phyloP scores from a whole-genome alignment of 2,113 vertebrate genomes.

The Ellobius talpinus region DNA sequence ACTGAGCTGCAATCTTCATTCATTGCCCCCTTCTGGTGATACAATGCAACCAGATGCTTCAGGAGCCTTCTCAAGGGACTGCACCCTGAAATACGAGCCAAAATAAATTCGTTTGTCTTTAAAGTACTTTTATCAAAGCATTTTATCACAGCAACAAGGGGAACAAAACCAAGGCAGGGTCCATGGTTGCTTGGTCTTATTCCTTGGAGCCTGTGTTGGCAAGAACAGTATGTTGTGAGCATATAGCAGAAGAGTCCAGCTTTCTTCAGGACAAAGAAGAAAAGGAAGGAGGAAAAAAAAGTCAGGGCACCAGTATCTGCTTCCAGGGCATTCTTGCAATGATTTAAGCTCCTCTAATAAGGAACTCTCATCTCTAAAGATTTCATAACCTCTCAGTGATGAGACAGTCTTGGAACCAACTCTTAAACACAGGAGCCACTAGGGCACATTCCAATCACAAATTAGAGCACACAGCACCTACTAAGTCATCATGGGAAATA shows the following conservation, averaged over 20 bases:
- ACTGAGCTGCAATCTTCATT: too few species aligned
- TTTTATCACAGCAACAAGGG: neutral
- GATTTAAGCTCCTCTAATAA: neutral
- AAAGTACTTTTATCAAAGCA: neutral
- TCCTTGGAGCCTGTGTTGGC: neutral
- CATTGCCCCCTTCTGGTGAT: neutral
- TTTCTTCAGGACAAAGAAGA: rapidly evolving
- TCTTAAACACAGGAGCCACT: neutral
- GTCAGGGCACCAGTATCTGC: too few species aligned
- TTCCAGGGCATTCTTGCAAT: neutral
- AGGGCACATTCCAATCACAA: neutral
- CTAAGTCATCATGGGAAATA: neutral
- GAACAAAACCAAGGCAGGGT: neutral
- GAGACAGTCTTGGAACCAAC: neutral
- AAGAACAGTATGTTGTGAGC: too few species aligned
- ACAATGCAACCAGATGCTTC: too few species aligned
- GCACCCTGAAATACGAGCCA: neutral
- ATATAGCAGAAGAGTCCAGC: neutral
- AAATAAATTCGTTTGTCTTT: neutral
- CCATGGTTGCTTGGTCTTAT: neutral
- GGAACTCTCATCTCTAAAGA: neutral
- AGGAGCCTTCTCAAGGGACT: neutral
- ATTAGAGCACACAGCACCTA: neutral
- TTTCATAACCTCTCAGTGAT: neutral
- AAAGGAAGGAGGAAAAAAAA: neutral